Evolutionary conservation across 2,797 vertebrate species (phyloP).

Genomic region (Pseudomugil gertrudae): DNA sequence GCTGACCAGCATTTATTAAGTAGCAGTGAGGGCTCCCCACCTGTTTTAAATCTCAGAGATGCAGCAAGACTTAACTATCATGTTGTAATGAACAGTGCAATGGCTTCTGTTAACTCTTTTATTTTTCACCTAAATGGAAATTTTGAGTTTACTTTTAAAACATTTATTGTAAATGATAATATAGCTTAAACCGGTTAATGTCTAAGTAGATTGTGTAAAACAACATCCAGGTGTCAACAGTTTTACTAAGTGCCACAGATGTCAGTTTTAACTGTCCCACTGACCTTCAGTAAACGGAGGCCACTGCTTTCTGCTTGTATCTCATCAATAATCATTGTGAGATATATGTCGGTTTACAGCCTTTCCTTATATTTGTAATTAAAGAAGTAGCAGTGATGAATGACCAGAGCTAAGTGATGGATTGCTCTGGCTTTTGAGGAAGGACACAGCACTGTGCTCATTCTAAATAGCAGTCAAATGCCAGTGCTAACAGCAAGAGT

Average conservation of each 20-base stretch:
- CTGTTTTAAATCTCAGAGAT: not conserved
- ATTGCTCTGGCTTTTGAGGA: constrained; percentile 8
- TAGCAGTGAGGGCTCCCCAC: not conserved
- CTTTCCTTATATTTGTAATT: constrained; percentile 19
- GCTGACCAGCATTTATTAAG: too few relatives aligned
- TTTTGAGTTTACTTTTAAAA: not conserved
- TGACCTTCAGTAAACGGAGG: not conserved
- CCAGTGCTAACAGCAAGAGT: constrained; percentile 4
- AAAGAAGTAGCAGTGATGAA: constrained; percentile 26
- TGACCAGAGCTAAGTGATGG: constrained; percentile 23
- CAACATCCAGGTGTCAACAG: not conserved
- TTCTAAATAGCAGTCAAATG: not conserved
- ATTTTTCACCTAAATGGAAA: not conserved
- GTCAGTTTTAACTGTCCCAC: not conserved
- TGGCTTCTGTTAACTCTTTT: not conserved
- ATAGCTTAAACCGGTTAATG: not conserved
- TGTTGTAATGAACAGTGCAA: not conserved
- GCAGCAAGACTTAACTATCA: not conserved
- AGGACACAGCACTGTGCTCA: constrained; percentile 12
- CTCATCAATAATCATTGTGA: not conserved
- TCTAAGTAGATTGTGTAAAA: not conserved
- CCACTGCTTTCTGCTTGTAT: not conserved
- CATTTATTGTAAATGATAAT: not conserved
- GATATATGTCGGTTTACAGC: not conserved
- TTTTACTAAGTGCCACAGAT: not conserved